These are phyloP conservation scores for Pterois miles DNA, from an alignment of 2,797 vertebrate genomes.

Conservation along the genomic window DNA sequence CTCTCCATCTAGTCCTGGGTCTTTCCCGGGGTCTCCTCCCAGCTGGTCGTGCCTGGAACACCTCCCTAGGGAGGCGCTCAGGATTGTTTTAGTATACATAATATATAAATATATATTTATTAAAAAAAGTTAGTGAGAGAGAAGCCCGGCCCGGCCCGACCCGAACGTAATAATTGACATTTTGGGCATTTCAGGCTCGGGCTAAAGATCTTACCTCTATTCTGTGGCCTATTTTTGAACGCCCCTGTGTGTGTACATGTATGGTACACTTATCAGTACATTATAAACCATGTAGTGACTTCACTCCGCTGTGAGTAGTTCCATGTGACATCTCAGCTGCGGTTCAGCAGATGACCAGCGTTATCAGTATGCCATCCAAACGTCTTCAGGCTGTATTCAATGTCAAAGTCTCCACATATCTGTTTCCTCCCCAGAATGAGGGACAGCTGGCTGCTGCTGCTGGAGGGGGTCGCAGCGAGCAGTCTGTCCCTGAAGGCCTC, in stretches of 20 bases:
- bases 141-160: too few species aligned
- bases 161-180: too few species aligned
- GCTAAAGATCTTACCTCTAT: too few species aligned
- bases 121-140: too few species aligned
- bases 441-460: slow-evolving; percentile 66
- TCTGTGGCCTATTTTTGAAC: background rate
- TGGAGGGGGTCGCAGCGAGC: slow-evolving; percentile 58
- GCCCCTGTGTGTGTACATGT: background rate
- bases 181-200: too few species aligned
- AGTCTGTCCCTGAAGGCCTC: slow-evolving; percentile 46
- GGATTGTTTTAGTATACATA: too few species aligned
- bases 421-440: slow-evolving; percentile 57
- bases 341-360: slow-evolving; percentile 69
- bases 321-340: slow-evolving; percentile 53
- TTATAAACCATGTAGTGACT: slow-evolving; percentile 7
- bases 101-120: too few species aligned
- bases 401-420: slow-evolving; percentile 73
- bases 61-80: too few species aligned
- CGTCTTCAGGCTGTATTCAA: slow-evolving; percentile 74
- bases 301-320: slow-evolving; percentile 26
- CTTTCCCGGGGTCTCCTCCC: too few species aligned
- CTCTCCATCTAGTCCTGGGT: too few species aligned
- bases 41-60: too few species aligned
- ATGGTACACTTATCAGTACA: background rate
- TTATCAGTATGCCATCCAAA: slow-evolving; percentile 67